phyloP scores from a whole-genome alignment of 1,140 invertebrate species.

The Spodoptera litura region DNA sequence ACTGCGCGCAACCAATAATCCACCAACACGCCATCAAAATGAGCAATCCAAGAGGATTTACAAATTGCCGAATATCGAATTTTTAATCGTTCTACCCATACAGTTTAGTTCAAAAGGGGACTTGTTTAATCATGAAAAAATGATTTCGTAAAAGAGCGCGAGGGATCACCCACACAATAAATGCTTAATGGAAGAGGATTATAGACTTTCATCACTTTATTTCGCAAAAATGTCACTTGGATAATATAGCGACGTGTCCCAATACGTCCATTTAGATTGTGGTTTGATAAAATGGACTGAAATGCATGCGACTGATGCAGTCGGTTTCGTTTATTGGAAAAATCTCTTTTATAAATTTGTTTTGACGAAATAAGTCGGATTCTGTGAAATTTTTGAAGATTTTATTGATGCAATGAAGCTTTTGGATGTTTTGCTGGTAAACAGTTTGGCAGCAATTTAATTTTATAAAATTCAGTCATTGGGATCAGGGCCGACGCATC shows the following conservation, averaged over 20 bases:
- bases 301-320: slow-evolving; percentile 33
- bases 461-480: no score
- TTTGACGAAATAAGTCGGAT: background rate
- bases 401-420: no score
- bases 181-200: slow-evolving; percentile 67
- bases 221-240: slow-evolving; percentile 58
- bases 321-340: slow-evolving; percentile 7
- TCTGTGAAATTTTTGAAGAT: background rate
- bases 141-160: slow-evolving; percentile 46
- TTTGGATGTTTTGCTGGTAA: no score
- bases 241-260: slow-evolving; percentile 54
- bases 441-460: no score
- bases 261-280: slow-evolving; percentile 57
- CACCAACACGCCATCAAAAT: slow-evolving; percentile 12
- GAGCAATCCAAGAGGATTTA: slow-evolving; percentile 37
- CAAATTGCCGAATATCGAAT: slow-evolving; percentile 34
- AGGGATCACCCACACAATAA: slow-evolving; percentile 56
- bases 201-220: slow-evolving; percentile 60
- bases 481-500: no score
- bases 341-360: slow-evolving; percentile 10
- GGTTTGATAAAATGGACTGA: slow-evolving; percentile 52
- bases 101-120: slow-evolving; percentile 40
- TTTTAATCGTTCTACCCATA: slow-evolving; percentile 29
- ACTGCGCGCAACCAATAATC: background rate
- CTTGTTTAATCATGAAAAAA: slow-evolving; percentile 52